These are phyloP conservation scores for Cuniculus paca DNA, from an alignment of 2,797 vertebrate species.

Conservation along the genomic window DNA sequence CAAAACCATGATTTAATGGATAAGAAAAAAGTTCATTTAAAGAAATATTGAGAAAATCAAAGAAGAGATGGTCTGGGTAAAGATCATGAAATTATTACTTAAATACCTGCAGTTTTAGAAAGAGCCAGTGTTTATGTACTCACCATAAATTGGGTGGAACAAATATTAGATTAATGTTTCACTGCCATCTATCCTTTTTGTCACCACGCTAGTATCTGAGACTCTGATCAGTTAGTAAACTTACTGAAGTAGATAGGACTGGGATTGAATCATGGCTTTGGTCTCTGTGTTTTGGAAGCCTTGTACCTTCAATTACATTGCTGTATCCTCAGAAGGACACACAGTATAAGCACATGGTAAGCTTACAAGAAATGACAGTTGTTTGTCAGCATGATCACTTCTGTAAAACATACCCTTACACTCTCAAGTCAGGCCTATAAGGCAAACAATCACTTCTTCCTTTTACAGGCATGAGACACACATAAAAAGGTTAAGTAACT, in stretches of 20 bases:
- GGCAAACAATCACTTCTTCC: background rate
- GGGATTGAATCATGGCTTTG: background rate
- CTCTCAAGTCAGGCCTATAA: background rate
- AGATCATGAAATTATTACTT: background rate
- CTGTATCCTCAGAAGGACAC: no score
- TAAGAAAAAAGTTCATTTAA: background rate
- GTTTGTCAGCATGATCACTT: background rate
- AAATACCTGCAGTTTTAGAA: background rate
- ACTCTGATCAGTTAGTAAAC: background rate
- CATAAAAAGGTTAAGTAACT: slow-evolving; percentile 22
- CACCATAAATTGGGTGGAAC: background rate
- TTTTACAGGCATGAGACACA: background rate
- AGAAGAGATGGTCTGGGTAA: background rate
- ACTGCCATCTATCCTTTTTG: background rate
- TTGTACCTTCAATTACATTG: background rate
- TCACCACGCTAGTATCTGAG: background rate
- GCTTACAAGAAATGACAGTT: background rate
- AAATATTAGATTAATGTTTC: background rate
- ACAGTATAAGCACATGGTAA: background rate
- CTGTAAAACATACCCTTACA: background rate
- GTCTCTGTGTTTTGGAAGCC: background rate
- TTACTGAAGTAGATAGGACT: background rate
- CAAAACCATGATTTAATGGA: background rate
- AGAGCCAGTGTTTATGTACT: background rate
- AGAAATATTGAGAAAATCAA: background rate